Evolutionary conservation across 2,888 invertebrate species (phyloP), one percentile per base, ranked within the genome.

Genomic region (Neoascia interrupta): DNA sequence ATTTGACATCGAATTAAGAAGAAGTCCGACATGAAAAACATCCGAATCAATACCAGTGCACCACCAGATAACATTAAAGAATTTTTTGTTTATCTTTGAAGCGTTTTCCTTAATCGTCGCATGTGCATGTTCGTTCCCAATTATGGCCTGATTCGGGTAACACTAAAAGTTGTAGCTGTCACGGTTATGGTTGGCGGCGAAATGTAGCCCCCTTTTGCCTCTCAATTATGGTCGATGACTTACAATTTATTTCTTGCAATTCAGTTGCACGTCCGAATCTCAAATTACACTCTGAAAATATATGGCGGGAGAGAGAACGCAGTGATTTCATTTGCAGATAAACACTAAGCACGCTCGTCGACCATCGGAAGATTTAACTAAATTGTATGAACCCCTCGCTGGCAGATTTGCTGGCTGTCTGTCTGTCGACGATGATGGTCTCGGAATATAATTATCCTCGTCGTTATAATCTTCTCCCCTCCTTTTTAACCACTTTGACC

Each of bases 181-280:
- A n/a, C n/a, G n/a, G n/a, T n/a, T n/a, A n/a, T n/a, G n/a, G n/a
- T n/a, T 47, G 39, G 15, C 34, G 34, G 23, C 13, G 11, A 21
- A 31, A 39, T 51, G 13, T 49, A 45, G 34, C 39, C 34, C 31
- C 53, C 45, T 45, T 51, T 41, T 5, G 34, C 31, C 39, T 51
- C 51, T 64, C 72, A 73, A 66, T 73, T 64, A 69, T 56, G 69
- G 61, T 56, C 19, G 49, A 63, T 69, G 69, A 75, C 69, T 58
- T 70, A 53, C 56, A 13, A 39, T 56, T 53, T 39, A 23, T 47
- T 39, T 68, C 23, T 34, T 19, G 26, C 34, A 37, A 51, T 53
- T 37, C 36, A 43, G 36, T 54, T 75, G 28, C 74, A 61, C 53
- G 61, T 49, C 19, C 43, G 37, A 58, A 58, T 64, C 58, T 45